Evolutionary conservation across 2,888 invertebrate species (phyloP), one percentile per base, ranked within the genome.

Genomic region (Drosophila falleni): DNA sequence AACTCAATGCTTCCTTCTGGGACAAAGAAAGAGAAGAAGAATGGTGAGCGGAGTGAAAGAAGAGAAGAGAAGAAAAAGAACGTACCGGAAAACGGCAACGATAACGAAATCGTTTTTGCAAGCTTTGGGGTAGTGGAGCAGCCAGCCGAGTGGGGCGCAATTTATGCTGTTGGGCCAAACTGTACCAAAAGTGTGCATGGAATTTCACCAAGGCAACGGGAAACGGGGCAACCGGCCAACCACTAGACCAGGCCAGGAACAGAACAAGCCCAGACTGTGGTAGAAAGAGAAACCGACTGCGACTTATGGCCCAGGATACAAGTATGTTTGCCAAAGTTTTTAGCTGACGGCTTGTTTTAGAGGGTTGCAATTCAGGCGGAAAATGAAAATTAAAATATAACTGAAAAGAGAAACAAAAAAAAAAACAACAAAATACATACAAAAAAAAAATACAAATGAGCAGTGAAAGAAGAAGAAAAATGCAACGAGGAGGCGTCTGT

Each of bases 251-350:
- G 16, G 54, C 61, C 54, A 55, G 49, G 26, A 31, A 31, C 63
- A 35, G 44, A 41, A 53, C 60, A 41, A 65, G 11, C 3, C 41
- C 89, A 91, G 91, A 91, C 91, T 87, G 77, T 81, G 81, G 90
- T 80, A 91, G 91, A 91, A 91, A 91, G 91, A 91, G 91, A 91
- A 91, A 91, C 75, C 86, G 81, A 72, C 69, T 80, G 73, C 69
- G 71, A 87, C 83, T 83, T 79, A 69, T 74, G 63, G 68, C 68
- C 65, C 70, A 85, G 82, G 82, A 82, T 74, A 55, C 78, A 67
- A 47, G 26, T 16, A 37, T 58, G 39, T 65, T 68, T 75, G 73
- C 66, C 66, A 69, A 75, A 69, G 64, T 54, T 71, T 54, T 71
- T 75, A 56, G 64, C 50, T 47, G 46, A 47, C 46, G 46, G 29